These are phyloP conservation scores for Cydia splendana DNA, from an alignment of 1,140 invertebrate genomes.

Conservation along the genomic window DNA sequence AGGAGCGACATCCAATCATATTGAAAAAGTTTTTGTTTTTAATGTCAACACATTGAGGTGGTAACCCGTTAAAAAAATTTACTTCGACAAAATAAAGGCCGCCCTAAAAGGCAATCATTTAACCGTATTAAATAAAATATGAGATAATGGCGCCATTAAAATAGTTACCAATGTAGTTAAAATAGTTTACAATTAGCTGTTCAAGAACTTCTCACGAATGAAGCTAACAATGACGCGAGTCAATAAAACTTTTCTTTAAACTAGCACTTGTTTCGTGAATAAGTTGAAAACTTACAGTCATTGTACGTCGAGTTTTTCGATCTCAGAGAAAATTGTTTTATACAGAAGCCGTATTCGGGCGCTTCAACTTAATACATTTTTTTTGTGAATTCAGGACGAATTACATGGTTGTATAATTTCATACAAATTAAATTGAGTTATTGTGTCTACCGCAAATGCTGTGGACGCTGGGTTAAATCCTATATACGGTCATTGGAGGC, in stretches of 20 bases:
- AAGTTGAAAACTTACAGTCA: constrained; percentile 19
- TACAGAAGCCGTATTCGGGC: neutral
- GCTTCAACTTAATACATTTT: neutral
- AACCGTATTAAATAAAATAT: neutral
- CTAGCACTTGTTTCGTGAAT: neutral
- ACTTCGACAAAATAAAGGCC: too few species aligned
- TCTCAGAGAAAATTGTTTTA: constrained; percentile 23
- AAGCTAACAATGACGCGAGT: constrained; percentile 11
- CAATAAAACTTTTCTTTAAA: constrained; percentile 16
- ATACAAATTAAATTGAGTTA: too few species aligned
- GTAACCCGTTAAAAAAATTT: too few species aligned
- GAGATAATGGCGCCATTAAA: neutral
- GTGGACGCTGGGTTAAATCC: too few species aligned
- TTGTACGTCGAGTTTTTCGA: constrained; percentile 12
- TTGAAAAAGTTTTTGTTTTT: too few species aligned
- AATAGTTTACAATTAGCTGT: neutral
- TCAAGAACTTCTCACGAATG: constrained; percentile 4
- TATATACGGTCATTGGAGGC: too few species aligned
- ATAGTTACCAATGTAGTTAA: constrained; percentile 10
- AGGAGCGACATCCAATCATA: too few species aligned
- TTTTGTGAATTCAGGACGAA: neutral
- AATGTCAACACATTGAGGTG: too few species aligned
- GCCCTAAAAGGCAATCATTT: neutral
- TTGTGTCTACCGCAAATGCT: too few species aligned
- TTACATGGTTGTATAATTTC: neutral